Evolutionary conservation across 2,797 vertebrate species (phyloP).

Genomic region (Enteromius viviparus): DNA sequence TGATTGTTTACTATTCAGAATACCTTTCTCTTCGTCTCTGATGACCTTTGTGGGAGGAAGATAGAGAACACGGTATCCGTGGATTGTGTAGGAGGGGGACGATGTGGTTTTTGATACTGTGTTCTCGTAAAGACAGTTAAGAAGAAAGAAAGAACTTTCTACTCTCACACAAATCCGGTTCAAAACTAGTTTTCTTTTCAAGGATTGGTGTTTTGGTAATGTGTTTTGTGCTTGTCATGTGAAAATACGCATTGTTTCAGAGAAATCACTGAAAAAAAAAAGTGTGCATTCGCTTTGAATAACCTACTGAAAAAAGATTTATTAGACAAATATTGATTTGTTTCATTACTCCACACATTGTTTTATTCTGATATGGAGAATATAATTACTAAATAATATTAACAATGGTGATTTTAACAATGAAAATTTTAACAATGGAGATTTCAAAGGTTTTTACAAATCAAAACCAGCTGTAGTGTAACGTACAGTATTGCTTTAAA

Average conservation of each 20-base stretch:
- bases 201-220: slow-evolving; percentile 61
- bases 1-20: slow-evolving; percentile 66
- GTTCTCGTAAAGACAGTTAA: slow-evolving; percentile 81
- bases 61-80: slow-evolving; percentile 77
- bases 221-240: background rate
- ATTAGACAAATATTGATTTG: background rate
- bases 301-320: background rate
- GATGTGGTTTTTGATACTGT: slow-evolving; percentile 91
- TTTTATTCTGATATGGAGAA: background rate
- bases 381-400: background rate
- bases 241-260: background rate
- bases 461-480: background rate
- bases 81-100: slow-evolving; percentile 84
- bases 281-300: background rate
- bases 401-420: background rate
- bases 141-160: slow-evolving; percentile 72
- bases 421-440: no score
- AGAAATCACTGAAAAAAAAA: slow-evolving; percentile 1
- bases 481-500: background rate
- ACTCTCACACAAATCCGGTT: slow-evolving; percentile 70
- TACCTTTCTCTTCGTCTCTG: slow-evolving; percentile 78
- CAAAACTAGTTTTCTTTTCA: slow-evolving; percentile 72
- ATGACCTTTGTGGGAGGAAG: slow-evolving; percentile 92
- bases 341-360: background rate
- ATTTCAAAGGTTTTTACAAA: background rate